Evolutionary conservation across 2,797 vertebrate species (phyloP).

Genomic region (Manis pentadactyla): DNA sequence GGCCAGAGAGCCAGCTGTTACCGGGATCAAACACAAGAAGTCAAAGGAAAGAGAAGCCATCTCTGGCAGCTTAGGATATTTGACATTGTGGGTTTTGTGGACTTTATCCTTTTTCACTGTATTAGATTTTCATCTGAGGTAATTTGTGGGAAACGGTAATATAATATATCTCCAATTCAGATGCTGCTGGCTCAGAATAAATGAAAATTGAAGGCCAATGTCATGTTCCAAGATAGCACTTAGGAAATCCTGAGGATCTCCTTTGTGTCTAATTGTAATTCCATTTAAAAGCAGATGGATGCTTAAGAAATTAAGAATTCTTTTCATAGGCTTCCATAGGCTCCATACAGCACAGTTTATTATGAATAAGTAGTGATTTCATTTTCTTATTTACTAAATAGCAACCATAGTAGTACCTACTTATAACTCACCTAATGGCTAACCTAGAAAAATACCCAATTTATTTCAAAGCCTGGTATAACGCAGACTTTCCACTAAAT

Average conservation of each 20-base stretch:
- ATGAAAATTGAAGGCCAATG: background rate
- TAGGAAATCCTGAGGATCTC: background rate
- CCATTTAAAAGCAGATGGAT: background rate
- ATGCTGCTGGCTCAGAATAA: background rate
- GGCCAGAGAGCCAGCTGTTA: background rate
- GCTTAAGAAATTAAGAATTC: background rate
- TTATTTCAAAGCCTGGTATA: background rate
- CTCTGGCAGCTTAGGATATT: background rate
- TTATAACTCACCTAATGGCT: background rate
- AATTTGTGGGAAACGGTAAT: background rate
- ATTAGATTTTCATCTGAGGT: slow-evolving; percentile 21
- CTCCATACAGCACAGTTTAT: background rate
- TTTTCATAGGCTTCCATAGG: background rate
- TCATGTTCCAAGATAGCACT: background rate
- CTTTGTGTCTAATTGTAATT: background rate
- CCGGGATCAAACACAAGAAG: background rate
- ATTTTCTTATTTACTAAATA: background rate
- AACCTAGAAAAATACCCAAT: background rate
- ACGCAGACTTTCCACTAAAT: background rate
- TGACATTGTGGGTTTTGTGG: background rate
- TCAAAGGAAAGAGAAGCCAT: slow-evolving; percentile 14
- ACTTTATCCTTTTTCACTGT: background rate
- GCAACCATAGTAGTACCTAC: background rate
- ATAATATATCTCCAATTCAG: background rate
- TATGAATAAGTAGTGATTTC: background rate